Evolutionary conservation across 2,888 invertebrate species (phyloP), one percentile per base, ranked within the genome.

Genomic region (Mythimna lalbum): DNA sequence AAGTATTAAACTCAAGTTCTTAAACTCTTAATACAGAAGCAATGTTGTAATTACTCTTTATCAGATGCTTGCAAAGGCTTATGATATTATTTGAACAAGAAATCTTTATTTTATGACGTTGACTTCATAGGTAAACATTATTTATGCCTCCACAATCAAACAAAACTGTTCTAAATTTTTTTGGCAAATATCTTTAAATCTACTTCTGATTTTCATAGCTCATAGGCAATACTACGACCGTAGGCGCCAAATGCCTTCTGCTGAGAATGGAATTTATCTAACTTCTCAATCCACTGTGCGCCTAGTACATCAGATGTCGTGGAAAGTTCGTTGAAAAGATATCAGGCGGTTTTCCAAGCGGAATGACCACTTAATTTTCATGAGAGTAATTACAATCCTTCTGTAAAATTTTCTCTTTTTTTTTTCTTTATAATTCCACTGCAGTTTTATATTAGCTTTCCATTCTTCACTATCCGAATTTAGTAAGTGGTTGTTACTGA

Each of bases 251-350:
- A 23, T 27, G 0, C 14, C 33, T 43, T 27, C 43, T 19, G 47
- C 23, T 19, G 33, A 62, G 69, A 67, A 74, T 64, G 80, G 80
- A 82, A 80, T 80, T 52, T 80, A 23, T 59, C 55, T 27, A 78
- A 55, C 65, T 65, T 69, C 76, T 64, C 14, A 31, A 4, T 27
- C 43, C 36, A n/a, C 31, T 85, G 69, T 21, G 86, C 83, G 84
- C 93, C 93, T 93, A 76, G 92, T 93, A 89, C 4, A 33, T 79
- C 84, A 87, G 91, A 93, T 93, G 90, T 92, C 92, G 90, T 64
- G 89, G 83, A 93, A 93, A 93, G 87, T 86, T 92, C 86, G 84
- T 84, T 87, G 88, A 87, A 88, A 89, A 88, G 87, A 88, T 89
- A 85, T 86, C 89, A 87, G 80, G 68, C 78, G 78, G 72, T 86